phyloP scores from a whole-genome alignment of 1,140 invertebrate species.

The Eurytemora carolleeae region DNA sequence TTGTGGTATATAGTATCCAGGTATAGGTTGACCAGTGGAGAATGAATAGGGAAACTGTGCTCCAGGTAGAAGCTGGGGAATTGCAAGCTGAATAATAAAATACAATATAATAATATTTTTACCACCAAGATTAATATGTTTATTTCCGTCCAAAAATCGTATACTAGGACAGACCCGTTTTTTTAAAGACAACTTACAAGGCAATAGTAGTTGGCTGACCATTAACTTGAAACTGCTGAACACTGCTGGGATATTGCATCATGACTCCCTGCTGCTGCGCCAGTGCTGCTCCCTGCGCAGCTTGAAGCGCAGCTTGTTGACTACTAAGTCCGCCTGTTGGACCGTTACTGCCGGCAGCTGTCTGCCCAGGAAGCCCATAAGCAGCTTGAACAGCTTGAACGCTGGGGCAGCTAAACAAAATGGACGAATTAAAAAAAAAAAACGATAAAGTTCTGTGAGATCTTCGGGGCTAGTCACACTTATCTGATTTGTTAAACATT shows the following conservation, averaged over 20 bases:
- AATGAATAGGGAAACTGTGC: background rate
- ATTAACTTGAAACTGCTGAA: conserved; percentile 11
- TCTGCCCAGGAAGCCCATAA: conserved; percentile 6
- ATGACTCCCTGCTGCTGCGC: conserved; percentile 6
- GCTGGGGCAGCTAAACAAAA: background rate
- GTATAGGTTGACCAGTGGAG: background rate
- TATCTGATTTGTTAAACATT: too few relatives aligned
- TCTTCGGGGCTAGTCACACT: too few relatives aligned
- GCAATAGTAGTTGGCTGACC: conserved; percentile 16
- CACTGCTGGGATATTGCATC: conserved; percentile 1
- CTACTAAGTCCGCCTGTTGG: background rate
- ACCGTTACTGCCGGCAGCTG: background rate
- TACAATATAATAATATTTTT: too few relatives aligned
- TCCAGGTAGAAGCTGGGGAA: background rate
- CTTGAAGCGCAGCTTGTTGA: conserved; percentile 3
- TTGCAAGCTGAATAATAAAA: background rate
- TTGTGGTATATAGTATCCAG: background rate
- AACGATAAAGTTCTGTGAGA: too few relatives aligned
- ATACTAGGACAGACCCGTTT: too few relatives aligned
- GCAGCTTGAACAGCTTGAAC: background rate
- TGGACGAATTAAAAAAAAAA: too few relatives aligned
- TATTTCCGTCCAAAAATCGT: too few relatives aligned
- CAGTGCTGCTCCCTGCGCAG: background rate
- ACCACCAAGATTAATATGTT: too few relatives aligned
- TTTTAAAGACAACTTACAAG: too few relatives aligned